Conservation (phyloP, 2,797 vertebrate genomes). For the Danio choprae region DNA sequence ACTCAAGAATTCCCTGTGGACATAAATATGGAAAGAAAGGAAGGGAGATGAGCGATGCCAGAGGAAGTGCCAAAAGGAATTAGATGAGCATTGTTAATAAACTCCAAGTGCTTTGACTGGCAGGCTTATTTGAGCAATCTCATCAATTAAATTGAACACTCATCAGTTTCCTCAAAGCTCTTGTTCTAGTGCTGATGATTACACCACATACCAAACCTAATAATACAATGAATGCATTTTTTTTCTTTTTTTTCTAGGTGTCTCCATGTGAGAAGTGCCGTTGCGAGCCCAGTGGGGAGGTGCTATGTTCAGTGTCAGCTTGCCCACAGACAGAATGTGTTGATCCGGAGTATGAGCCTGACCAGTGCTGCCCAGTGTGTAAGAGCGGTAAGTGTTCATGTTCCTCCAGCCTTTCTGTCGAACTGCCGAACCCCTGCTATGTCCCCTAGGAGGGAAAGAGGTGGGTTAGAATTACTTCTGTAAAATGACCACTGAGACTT, state of each 20-base stretch:
- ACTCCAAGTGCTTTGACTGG: conserved; percentile 20
- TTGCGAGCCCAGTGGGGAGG: conserved; percentile 94
- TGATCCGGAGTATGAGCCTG: conserved; percentile 95
- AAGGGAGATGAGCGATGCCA: conserved; percentile 16
- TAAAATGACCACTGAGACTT: conserved; percentile 61
- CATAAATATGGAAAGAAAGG: conserved; percentile 32
- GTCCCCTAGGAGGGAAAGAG: conserved; percentile 44
- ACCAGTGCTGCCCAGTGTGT: conserved; percentile 98
- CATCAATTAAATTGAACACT: conserved; percentile 24
- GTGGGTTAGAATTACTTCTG: conserved; percentile 54
- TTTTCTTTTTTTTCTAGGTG: conserved; percentile 81
- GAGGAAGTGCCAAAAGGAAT: neutral
- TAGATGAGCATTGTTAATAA: conserved; percentile 17
- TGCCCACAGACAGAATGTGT: conserved; percentile 98
- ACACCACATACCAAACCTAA: neutral
- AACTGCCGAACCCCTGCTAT: conserved; percentile 1
- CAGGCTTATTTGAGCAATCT: neutral
- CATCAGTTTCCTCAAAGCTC: neutral
- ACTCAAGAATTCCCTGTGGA: conserved; percentile 15
- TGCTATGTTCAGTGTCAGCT: conserved; percentile 93
- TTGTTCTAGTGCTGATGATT: neutral
- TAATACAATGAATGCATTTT: conserved; percentile 17
- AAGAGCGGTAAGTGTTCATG: conserved; percentile 86
- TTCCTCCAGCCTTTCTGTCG: conserved; percentile 14
- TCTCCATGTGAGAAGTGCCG: conserved; percentile 95